A percentile compares a stretch with the other conserved stretches of the same genome.
phyloP scores from a whole-genome alignment of 2,113 vertebrate genomes.

The Octodon degus region DNA sequence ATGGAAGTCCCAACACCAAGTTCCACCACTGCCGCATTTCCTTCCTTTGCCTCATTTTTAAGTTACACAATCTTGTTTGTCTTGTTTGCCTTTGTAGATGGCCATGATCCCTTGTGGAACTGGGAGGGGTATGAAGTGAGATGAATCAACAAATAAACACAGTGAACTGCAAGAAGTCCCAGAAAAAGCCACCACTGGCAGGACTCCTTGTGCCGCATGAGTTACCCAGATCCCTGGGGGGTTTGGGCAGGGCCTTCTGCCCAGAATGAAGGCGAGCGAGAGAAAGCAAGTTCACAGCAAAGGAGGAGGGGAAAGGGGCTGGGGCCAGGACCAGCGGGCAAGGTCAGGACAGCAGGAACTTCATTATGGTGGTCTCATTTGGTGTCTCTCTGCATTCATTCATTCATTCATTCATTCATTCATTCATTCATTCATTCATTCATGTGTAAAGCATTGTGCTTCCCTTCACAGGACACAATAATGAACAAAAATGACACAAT shows the following conservation, averaged over 20 bases:
- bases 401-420: background rate
- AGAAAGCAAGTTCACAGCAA: too few relatives aligned
- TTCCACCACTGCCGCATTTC: accelerated
- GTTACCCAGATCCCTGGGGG: background rate
- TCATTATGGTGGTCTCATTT: background rate
- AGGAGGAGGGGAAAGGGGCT: too few relatives aligned
- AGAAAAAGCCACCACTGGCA: background rate
- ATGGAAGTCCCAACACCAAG: background rate
- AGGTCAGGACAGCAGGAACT: background rate
- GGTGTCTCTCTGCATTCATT: background rate
- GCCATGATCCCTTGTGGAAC: background rate
- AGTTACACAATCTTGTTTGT: accelerated
- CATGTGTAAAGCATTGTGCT: background rate
- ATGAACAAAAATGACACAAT: too few relatives aligned
- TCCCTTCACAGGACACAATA: too few relatives aligned
- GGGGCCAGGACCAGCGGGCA: too few relatives aligned
- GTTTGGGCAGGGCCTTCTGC: background rate
- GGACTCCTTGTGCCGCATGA: background rate
- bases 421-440: background rate
- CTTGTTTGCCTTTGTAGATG: too few relatives aligned
- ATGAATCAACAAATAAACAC: background rate
- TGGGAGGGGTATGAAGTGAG: background rate
- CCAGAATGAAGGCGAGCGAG: background rate
- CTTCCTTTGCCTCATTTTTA: background rate
- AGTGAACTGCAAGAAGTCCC: background rate